Base-by-base conservation (phyloP, 2,888 invertebrate species). In the Seira sanloemensis region DNA sequence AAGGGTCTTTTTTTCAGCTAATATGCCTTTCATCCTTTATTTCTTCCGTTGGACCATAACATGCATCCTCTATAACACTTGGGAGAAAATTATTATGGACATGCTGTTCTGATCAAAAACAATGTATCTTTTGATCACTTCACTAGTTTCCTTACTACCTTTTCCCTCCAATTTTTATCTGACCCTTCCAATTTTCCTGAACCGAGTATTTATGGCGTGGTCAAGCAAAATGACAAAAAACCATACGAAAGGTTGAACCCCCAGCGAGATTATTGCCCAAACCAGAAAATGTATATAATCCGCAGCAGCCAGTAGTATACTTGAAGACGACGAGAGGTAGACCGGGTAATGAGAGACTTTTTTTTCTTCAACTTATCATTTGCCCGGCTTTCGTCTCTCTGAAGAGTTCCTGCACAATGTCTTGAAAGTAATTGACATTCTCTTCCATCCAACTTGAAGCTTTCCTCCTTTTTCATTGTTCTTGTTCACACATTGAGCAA, bases 111-210 rank as follows among this genome's bases (percentile, higher is more conserved):
- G 58, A 58, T 58, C 37, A 58, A 58, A 58, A 58, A 58, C 58
- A 58, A 58, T 58, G 58, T 58, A 58, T 58, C 58, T 58, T 58
- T 58, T 58, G 58, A 58, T 58, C 58, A 58, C 58, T 58, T n/a
- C 58, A 18, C 9, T 58, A n/a, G 9, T n/a, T 9, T 58, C n/a
- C n/a, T 58, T 58, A 4, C 58, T 58, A n/a, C 58, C 58, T 58
- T 58, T 58, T n/a, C n/a, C n/a, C 58, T 58, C 58, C 58, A 58
- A n/a, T 58, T 58, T 58, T 58, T 58, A 58, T 58, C 58, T 9
- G 58, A 58, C 58, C 58, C 18, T 58, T 58, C 58, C 58, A 58
- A 58, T n/a, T 18, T 58, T 58, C 58, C 58, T n/a, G 58, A 16
- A 7, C 58, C 58, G n/a, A 12, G 58, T 58, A 58, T 18, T 58